Evolutionary conservation across 2,888 invertebrate genomes (phyloP), one percentile per base, ranked within the genome.

Genomic region (Diaphora mendica): DNA sequence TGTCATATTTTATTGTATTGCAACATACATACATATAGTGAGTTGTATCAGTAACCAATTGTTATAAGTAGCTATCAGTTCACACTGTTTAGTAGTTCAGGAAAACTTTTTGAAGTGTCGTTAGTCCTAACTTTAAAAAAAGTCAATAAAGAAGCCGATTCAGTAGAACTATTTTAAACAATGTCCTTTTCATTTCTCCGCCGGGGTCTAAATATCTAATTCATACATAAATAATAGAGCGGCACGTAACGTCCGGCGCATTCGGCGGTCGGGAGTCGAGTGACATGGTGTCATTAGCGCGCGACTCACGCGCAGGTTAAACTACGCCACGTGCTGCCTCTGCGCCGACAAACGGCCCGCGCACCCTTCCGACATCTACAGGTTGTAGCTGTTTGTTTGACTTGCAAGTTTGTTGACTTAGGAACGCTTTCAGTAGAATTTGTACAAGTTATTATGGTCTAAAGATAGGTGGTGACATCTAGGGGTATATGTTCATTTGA

Each of bases 301-400:
- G 89, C 95, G 82, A 87, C 91, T 92, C 95, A 95, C 95, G 95
- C 91, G 91, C 93, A 79, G 84, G 87, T 88, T 93, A 94, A 94
- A 94, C 93, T 92, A 91, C 91, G 93, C 88, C 95, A 93, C 95
- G 94, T 94, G 87, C 81, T 94, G 87, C 79, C 85, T 80, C 73
- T 81, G 77, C 80, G 84, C 80, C 88, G 85, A 79, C 84, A 79
- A 85, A 82, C 79, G 86, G 84, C 77, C 82, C 81, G 88, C 85
- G 89, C 92, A 92, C 93, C 93, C 94, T 88, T 85, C 72, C 51
- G 73, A 62, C 51, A 42, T 82, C 83, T 90, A 93, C 89, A 92
- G 91, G 82, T 76, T 88, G 91, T 80, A 35, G 62, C 39, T 26
- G 64, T 81, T 79, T 72, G 75, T 83, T 77, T 51, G 64, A 81